phyloP scores from a whole-genome alignment of 2,888 invertebrate genomes.

The Drosophila villosipedis region DNA sequence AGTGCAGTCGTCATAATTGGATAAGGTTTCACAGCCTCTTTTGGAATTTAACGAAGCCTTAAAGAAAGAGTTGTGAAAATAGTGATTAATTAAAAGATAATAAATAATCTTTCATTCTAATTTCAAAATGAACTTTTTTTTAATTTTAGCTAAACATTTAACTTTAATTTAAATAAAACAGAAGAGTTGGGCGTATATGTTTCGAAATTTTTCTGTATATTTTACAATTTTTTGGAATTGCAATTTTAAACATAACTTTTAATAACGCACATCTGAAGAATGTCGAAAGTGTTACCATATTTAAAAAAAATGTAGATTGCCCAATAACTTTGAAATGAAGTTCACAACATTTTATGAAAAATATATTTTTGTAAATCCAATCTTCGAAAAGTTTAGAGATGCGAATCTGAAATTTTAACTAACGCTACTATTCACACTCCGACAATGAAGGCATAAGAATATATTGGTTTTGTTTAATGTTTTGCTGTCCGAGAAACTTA shows the following conservation, averaged over 20 bases:
- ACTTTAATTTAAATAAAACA: background rate
- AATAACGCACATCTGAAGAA: background rate
- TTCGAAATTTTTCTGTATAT: background rate
- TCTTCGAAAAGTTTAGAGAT: no score
- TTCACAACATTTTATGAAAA: background rate
- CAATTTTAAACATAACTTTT: background rate
- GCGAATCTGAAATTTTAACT: background rate
- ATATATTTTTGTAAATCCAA: background rate
- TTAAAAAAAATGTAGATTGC: background rate
- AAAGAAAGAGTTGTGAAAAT: background rate
- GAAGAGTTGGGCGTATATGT: background rate
- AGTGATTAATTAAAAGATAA: background rate
- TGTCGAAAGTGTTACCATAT: background rate
- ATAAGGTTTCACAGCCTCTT: slow-evolving; percentile 27
- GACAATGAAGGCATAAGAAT: background rate
- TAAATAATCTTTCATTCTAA: background rate
- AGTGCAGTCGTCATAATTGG: slow-evolving; percentile 53
- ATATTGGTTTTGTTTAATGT: no score
- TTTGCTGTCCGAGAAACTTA: background rate
- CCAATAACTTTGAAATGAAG: background rate
- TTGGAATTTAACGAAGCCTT: background rate
- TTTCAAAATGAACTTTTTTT: no score
- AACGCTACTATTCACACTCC: background rate
- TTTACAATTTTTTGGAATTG: background rate
- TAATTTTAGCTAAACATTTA: background rate